Evolutionary conservation across 2,888 invertebrate genomes (phyloP).

Genomic region (Asteroscopus sphinx): DNA sequence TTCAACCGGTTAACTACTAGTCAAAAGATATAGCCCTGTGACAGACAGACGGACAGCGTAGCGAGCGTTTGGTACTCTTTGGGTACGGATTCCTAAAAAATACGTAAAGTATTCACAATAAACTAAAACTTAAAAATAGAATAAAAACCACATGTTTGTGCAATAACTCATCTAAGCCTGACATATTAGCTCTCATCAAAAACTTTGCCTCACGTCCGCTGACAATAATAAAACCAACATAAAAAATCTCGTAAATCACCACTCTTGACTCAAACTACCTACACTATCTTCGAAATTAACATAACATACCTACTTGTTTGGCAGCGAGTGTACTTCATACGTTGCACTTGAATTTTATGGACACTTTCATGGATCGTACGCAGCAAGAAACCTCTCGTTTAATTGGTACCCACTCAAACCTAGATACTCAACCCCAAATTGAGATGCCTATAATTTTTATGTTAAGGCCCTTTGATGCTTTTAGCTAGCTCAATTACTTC

Average conservation of each 20-base stretch:
- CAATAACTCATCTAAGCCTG: conserved; percentile 14
- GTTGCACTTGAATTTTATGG: conserved; percentile 36
- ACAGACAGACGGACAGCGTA: too few relatives aligned
- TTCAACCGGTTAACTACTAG: too few relatives aligned
- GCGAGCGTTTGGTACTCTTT: too few relatives aligned
- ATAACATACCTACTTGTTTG: conserved; percentile 8
- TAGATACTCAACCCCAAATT: conserved; percentile 16
- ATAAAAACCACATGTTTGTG: conserved; percentile 32
- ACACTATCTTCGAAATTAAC: conserved; percentile 18
- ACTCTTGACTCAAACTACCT: conserved; percentile 14
- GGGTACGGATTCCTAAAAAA: too few relatives aligned
- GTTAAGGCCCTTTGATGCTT: conserved; percentile 14
- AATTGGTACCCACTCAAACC: conserved; percentile 47
- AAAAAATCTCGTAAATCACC: conserved; percentile 34
- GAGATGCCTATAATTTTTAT: conserved; percentile 23
- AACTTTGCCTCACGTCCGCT: conserved; percentile 24
- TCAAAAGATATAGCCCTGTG: too few relatives aligned
- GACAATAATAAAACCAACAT: conserved; percentile 52
- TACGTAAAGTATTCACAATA: too few relatives aligned
- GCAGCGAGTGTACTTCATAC: background rate
- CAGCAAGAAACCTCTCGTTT: conserved; percentile 23
- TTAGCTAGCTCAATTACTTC: conserved; percentile 20
- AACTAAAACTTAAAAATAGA: conserved; percentile 16
- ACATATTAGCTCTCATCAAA: conserved; percentile 35
- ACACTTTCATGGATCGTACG: conserved; percentile 18